Evolutionary conservation across 2,113 vertebrate genomes (phyloP).

Genomic region (Centropristis striata): DNA sequence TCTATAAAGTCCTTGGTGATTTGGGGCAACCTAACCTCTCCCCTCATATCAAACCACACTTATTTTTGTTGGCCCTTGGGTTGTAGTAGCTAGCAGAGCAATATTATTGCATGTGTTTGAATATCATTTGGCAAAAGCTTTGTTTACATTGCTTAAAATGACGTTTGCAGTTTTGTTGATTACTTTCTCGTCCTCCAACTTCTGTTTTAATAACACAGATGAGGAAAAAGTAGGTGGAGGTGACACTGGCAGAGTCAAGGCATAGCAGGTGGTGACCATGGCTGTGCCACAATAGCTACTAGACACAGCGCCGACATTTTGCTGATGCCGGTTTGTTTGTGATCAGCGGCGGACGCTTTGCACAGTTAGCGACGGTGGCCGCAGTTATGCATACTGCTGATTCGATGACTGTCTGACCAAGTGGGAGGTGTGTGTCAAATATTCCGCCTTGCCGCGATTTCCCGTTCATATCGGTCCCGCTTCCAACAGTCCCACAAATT

Average conservation of each 20-base stretch:
- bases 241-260: not conserved
- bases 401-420: too few relatives aligned
- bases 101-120: not conserved
- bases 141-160: conserved; percentile 2
- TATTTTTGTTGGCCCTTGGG: conserved; percentile 16
- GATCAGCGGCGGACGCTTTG: too few relatives aligned
- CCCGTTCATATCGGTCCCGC: too few relatives aligned
- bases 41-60: not conserved
- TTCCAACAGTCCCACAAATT: too few relatives aligned
- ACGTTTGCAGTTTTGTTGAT: not conserved
- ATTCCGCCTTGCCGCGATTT: too few relatives aligned
- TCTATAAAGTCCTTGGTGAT: not conserved
- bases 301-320: too few relatives aligned
- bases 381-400: too few relatives aligned
- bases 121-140: not conserved
- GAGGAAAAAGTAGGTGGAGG: not conserved
- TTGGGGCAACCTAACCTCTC: not conserved
- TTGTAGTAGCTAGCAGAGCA: not conserved
- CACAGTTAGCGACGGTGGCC: too few relatives aligned
- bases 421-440: too few relatives aligned
- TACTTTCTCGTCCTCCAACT: not conserved
- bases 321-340: too few relatives aligned
- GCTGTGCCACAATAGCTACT: too few relatives aligned
- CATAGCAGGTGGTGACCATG: not conserved
- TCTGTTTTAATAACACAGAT: not conserved